A percentile compares a stretch with the other conserved stretches of the same genome.
These are phyloP conservation scores for Tetragonisca angustula DNA, from an alignment of 2,888 invertebrate genomes.

Conservation along the genomic window DNA sequence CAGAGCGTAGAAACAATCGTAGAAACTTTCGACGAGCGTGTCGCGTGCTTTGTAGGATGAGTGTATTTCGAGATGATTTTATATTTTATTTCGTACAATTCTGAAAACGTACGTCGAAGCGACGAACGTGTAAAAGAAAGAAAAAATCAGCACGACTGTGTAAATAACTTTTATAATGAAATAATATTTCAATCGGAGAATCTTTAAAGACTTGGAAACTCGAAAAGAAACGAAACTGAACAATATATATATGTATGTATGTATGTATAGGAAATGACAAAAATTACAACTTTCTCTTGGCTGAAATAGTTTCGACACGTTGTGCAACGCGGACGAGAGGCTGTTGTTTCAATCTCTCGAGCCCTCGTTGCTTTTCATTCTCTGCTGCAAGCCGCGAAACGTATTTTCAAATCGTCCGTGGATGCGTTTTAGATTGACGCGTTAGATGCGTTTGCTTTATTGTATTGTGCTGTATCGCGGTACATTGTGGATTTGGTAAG, in stretches of 20 bases:
- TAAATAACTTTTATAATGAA: too few species aligned
- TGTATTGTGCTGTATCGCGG: not conserved
- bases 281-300: not conserved
- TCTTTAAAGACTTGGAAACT: too few species aligned
- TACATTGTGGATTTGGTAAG: not conserved
- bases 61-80: not conserved
- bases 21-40: not conserved
- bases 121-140: too few species aligned
- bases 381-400: not conserved
- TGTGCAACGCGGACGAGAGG: not conserved
- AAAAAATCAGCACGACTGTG: too few species aligned
- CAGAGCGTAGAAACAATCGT: not conserved
- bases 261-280: not conserved
- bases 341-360: not conserved
- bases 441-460: conserved; percentile 15
- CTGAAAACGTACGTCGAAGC: not conserved
- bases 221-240: too few species aligned
- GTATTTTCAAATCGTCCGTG: conserved; percentile 11
- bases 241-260: too few species aligned
- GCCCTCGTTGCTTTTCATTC: not conserved
- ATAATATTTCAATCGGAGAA: too few species aligned
- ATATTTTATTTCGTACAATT: not conserved
- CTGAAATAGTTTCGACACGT: not conserved
- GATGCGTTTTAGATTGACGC: conserved; percentile 24
- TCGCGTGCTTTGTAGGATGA: fast-evolving